These are phyloP conservation scores for Suillia variegata DNA, from an alignment of 2,888 invertebrate genomes.

Conservation along the genomic window DNA sequence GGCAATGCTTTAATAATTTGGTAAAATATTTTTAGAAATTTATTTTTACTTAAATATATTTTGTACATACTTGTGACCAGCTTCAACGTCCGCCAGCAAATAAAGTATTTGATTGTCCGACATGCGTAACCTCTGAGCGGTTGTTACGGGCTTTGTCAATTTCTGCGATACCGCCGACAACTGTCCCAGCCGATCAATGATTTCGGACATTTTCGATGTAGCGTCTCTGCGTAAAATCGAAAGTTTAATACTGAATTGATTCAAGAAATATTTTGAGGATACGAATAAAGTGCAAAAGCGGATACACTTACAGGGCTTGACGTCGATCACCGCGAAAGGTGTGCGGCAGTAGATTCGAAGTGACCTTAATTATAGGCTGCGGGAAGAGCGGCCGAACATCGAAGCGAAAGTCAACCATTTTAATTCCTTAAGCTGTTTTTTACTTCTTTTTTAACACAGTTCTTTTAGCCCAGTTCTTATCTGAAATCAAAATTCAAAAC, in stretches of 20 bases:
- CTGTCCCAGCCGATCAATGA: slow-evolving; percentile 74
- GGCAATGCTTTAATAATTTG: too few species aligned
- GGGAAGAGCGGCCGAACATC: slow-evolving; percentile 64
- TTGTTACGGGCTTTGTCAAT: slow-evolving; percentile 74
- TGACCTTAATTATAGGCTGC: slow-evolving; percentile 63
- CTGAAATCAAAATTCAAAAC: slow-evolving; percentile 26
- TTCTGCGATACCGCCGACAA: slow-evolving; percentile 78
- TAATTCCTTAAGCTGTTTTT: too few species aligned
- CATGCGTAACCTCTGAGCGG: slow-evolving; percentile 70
- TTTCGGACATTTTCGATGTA: slow-evolving; percentile 66
- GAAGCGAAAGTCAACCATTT: slow-evolving; percentile 66
- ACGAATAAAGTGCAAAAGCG: not conserved
- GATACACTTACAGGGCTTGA: slow-evolving; percentile 61
- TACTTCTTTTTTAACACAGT: slow-evolving; percentile 6
- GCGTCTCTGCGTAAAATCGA: slow-evolving; percentile 63
- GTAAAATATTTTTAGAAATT: not conserved
- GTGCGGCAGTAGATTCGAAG: slow-evolving; percentile 63
- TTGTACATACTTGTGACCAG: slow-evolving; percentile 66
- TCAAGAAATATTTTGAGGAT: not conserved
- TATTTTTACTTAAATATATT: too few species aligned
- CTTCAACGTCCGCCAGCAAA: slow-evolving; percentile 56
- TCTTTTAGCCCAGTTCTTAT: slow-evolving; percentile 6
- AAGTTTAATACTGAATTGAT: slow-evolving; percentile 2
- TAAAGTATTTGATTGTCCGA: slow-evolving; percentile 62
- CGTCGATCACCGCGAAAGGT: slow-evolving; percentile 64